phyloP scores from a whole-genome alignment of 2,113 vertebrate genomes.

The Catharus minimus region DNA sequence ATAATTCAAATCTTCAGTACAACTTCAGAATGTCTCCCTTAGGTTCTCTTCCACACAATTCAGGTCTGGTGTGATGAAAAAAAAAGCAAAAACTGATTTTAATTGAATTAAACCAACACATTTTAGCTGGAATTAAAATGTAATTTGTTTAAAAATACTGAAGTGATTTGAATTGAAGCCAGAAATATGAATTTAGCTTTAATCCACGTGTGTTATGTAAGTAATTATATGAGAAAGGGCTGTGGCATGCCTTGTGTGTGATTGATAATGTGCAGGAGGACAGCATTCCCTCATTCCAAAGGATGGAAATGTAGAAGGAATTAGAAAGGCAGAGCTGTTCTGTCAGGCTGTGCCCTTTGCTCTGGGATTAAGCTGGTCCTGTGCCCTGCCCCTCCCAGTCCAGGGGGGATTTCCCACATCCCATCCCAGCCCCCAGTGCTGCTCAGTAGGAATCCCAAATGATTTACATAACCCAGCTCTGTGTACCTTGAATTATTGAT shows the following conservation, averaged over 20 bases:
- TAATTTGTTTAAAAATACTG: constrained; percentile 37
- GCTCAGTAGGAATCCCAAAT: background rate
- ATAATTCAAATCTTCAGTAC: background rate
- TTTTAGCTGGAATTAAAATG: constrained; percentile 36
- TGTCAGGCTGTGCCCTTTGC: background rate
- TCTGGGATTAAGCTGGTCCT: background rate
- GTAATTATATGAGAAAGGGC: background rate
- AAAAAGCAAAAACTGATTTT: background rate
- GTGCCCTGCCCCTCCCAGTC: background rate
- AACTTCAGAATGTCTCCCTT: background rate
- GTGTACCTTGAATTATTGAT: constrained; percentile 68
- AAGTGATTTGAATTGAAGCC: constrained; percentile 13
- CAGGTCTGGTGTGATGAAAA: background rate
- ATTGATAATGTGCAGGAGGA: background rate
- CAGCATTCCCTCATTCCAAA: background rate
- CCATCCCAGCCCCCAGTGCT: background rate
- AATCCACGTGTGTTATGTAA: background rate
- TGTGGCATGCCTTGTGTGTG: background rate
- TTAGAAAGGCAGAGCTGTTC: background rate
- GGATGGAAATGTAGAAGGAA: background rate
- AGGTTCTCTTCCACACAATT: background rate
- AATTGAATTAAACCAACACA: constrained; percentile 5
- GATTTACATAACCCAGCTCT: constrained; percentile 64
- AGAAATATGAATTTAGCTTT: constrained; percentile 11
- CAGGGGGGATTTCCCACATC: background rate